Conservation (phyloP, 2,113 vertebrate species). For the Leucoraja erinaceus region DNA sequence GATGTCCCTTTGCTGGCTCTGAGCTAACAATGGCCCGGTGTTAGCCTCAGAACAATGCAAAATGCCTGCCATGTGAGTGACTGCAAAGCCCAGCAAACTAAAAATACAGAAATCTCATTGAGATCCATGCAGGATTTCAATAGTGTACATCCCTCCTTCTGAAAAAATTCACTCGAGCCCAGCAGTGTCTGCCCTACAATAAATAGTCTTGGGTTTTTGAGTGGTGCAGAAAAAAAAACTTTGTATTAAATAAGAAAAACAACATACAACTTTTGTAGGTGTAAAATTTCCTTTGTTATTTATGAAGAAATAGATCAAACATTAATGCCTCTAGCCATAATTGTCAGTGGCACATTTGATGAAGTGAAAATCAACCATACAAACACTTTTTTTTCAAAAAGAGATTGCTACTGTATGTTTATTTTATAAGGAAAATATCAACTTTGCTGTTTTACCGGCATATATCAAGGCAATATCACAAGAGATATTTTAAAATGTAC, state of each 20-base stretch:
- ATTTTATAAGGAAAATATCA: slow-evolving; percentile 8
- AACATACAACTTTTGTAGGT: neutral
- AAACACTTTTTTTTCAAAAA: neutral
- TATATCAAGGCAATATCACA: neutral
- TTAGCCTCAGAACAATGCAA: slow-evolving; percentile 51
- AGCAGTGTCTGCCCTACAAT: neutral
- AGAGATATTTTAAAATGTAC: neutral
- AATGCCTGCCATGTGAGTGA: slow-evolving; percentile 50
- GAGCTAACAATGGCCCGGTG: slow-evolving; percentile 51
- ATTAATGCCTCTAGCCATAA: neutral
- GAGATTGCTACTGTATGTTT: neutral
- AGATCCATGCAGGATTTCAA: slow-evolving; percentile 51
- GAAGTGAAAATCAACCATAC: neutral
- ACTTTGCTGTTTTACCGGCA: neutral
- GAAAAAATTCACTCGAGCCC: too few relatives aligned
- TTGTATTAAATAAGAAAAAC: neutral
- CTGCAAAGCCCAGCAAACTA: slow-evolving; percentile 51
- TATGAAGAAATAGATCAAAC: neutral
- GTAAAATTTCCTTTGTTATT: neutral
- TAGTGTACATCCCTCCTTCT: neutral
- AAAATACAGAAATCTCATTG: slow-evolving; percentile 53
- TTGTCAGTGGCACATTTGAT: neutral
- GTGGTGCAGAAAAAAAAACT: neutral
- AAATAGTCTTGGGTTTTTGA: neutral
- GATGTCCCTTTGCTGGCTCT: slow-evolving; percentile 48